Percentiles rank a stretch among this genome's conserved stretches.
phyloP scores from a whole-genome alignment of 2,113 vertebrate species.

The Todiramphus chloris region DNA sequence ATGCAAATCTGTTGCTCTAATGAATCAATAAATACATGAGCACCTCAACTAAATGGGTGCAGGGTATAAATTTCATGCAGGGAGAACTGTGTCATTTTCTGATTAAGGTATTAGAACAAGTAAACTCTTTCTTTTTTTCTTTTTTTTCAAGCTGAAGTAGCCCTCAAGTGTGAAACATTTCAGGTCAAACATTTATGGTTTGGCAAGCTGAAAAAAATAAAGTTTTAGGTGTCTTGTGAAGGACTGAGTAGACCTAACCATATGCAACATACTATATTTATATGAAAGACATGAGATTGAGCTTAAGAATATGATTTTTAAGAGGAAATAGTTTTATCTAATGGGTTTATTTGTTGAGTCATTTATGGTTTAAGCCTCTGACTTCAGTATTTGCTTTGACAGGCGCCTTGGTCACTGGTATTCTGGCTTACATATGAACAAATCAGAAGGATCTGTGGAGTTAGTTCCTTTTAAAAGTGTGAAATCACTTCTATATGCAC shows the following conservation, averaged over 20 bases:
- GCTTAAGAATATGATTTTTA: not conserved
- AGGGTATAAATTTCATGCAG: not conserved
- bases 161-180: not conserved
- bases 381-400: slow-evolving; percentile 68
- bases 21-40: not conserved
- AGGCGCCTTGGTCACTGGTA: slow-evolving; percentile 89
- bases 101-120: not conserved
- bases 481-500: not conserved
- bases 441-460: slow-evolving; percentile 79
- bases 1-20: not conserved
- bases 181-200: not conserved
- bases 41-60: not conserved
- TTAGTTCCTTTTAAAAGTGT: slow-evolving; percentile 78
- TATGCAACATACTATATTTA: not conserved
- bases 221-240: not conserved
- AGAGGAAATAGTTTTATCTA: not conserved
- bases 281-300: not conserved
- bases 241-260: not conserved
- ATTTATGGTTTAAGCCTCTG: slow-evolving; percentile 41
- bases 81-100: not conserved
- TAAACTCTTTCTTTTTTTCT: not conserved
- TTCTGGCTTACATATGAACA: slow-evolving; percentile 90
- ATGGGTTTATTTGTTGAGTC: not conserved
- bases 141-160: not conserved
- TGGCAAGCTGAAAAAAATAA: not conserved